Evolutionary conservation across 2,113 vertebrate genomes (phyloP).

Genomic region (Nestor notabilis): DNA sequence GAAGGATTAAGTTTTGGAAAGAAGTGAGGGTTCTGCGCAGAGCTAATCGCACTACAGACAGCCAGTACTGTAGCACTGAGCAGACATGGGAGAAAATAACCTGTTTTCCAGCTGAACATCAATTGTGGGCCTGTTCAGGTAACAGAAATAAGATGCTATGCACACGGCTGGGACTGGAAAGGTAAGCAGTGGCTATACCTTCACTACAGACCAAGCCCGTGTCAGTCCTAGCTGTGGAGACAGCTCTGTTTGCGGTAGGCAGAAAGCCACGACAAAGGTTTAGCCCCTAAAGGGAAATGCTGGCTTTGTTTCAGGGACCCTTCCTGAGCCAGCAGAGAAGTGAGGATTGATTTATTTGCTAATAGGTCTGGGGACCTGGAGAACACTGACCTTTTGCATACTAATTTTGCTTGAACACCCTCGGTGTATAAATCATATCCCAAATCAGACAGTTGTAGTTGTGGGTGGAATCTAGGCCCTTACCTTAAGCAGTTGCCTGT

Average conservation of each 20-base stretch:
- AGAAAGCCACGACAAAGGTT: neutral
- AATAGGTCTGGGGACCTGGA: neutral
- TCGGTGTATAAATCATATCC: neutral
- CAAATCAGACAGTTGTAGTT: neutral
- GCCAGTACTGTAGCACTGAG: neutral
- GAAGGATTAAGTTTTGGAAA: neutral
- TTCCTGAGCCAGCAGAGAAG: neutral
- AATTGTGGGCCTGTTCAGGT: neutral
- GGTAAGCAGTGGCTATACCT: neutral
- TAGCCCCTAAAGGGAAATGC: neutral
- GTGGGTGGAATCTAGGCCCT: neutral
- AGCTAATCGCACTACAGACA: neutral
- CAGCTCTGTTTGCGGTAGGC: neutral
- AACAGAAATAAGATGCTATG: neutral
- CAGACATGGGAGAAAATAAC: neutral
- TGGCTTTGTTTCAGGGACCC: neutral
- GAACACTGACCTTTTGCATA: neutral
- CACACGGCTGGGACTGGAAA: neutral
- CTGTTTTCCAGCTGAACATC: neutral
- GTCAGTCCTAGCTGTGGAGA: accelerated
- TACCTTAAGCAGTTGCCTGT: neutral
- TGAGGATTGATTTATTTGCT: neutral
- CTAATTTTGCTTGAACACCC: neutral
- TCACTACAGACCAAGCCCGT: neutral
- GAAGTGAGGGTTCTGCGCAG: neutral